Percentiles rank a stretch among this genome's conserved stretches.
phyloP scores from a whole-genome alignment of 1,140 invertebrate species.

The Apis laboriosa region DNA sequence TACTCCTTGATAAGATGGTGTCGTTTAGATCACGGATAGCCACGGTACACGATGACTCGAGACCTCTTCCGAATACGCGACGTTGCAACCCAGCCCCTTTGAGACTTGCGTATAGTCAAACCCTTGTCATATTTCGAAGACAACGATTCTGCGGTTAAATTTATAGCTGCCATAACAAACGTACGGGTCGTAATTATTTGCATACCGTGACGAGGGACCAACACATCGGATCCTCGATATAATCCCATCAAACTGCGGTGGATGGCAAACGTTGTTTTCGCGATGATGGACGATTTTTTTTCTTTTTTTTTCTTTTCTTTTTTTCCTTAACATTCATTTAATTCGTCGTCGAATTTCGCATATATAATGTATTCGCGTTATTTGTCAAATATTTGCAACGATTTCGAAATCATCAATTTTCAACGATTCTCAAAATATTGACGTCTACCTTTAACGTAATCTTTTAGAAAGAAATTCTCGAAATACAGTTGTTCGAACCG shows the following conservation, averaged over 20 bases:
- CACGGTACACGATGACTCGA: conserved; percentile 24
- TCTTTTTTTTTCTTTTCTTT: background rate
- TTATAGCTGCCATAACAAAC: conserved; percentile 56
- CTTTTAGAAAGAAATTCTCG: background rate
- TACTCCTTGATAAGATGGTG: background rate
- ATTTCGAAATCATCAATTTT: background rate
- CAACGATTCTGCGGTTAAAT: conserved; percentile 36
- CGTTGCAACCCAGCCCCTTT: conserved; percentile 55
- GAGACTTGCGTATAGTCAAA: conserved; percentile 50
- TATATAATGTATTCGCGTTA: background rate
- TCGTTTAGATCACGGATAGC: conserved; percentile 8
- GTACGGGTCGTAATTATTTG: conserved; percentile 56
- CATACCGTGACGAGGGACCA: conserved; percentile 42
- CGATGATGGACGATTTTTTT: background rate
- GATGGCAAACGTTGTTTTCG: background rate
- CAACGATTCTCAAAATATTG: background rate
- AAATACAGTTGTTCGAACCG: background rate
- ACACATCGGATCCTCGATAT: background rate
- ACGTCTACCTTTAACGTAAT: background rate
- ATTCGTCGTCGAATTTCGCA: background rate
- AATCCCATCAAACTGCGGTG: background rate
- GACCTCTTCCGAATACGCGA: conserved; percentile 51
- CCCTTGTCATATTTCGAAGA: conserved; percentile 58
- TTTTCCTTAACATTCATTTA: background rate
- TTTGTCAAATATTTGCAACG: background rate